Evolutionary conservation across 1,140 invertebrate species (phyloP).

Genomic region (Trichonephila clavipes): DNA sequence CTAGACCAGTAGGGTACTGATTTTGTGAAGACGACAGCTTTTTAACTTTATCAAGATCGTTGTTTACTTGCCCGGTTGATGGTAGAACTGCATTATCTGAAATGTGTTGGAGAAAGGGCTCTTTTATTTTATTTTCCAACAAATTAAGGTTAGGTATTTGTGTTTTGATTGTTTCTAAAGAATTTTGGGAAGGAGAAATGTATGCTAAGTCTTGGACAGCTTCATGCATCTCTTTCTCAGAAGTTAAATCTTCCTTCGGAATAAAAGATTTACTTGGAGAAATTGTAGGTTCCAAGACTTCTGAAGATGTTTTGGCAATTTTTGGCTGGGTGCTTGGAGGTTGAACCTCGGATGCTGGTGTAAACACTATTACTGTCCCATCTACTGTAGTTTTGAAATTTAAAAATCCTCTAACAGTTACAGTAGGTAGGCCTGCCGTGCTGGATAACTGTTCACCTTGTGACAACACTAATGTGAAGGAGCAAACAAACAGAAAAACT

Average conservation of each 20-base stretch:
- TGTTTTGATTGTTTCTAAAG: constrained; percentile 56
- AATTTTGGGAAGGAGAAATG: constrained; percentile 59
- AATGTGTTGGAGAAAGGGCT: constrained; percentile 70
- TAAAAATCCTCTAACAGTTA: constrained; percentile 93
- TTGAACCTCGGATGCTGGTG: constrained; percentile 85
- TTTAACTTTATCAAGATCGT: constrained; percentile 56
- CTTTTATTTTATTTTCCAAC: constrained; percentile 61
- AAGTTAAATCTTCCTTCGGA: neutral
- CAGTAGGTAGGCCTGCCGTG: constrained; percentile 83
- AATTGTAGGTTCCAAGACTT: neutral
- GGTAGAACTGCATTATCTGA: constrained; percentile 70
- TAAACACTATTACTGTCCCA: constrained; percentile 94
- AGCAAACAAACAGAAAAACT: constrained; percentile 1
- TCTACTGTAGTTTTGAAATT: constrained; percentile 94
- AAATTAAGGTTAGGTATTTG: constrained; percentile 25
- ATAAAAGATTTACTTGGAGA: neutral
- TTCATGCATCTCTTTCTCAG: constrained; percentile 5
- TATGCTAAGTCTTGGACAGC: constrained; percentile 63
- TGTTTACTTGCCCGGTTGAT: constrained; percentile 25
- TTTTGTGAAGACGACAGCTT: constrained; percentile 41
- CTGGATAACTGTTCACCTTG: neutral
- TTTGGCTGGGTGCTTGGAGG: neutral
- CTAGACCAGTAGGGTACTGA: constrained; percentile 86
- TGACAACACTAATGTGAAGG: neutral
- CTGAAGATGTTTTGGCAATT: neutral